Base-by-base conservation (phyloP, 2,113 vertebrate genomes). In the Entomyzon cyanotis region DNA sequence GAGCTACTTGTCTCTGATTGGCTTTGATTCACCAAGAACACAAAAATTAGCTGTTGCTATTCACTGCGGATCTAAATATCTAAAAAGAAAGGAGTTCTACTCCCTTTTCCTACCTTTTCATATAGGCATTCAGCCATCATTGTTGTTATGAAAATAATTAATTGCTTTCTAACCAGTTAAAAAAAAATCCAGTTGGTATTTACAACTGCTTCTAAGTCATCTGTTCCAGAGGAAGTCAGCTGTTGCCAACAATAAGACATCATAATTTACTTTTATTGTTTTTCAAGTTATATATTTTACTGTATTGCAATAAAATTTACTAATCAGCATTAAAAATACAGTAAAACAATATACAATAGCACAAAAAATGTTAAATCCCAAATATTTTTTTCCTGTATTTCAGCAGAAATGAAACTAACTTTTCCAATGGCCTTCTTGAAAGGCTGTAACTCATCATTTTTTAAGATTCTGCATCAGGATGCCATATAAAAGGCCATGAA, bases 1-100 rank as follows among this genome's bases (percentile, higher is more conserved):
- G 64, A 90, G 68, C 59, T 92, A 84, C 93, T 94, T 93, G 71
- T 93, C 76, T 91, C 83, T 87, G 50, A 90, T 37, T 90, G 52
- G 62, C 46, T 82, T 82, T 70, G 59, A 86, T 92, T 93, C 83
- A 92, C 70, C 42, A 74, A 33, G 63, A 92, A 94, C 84, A 89
- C 3, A 6, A 94, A 92, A 96, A 93, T 89, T 81, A 92, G 46
- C 80, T 31, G 56, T 88, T 93, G 59, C 70, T 89, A 77, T 86
- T 92, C 84, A 47, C 42, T 95, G 64, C 42, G 59, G 28, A 87
- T 90, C 60, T 78, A 93, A 94, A 81, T 93, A 75, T 75, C 52
- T 84, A 60, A 93, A 80, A 77, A 93, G 41, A 92, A 96, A 86
- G n/a, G 21, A 59, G 60, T n/a, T 88, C 35, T 67, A 11, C 46